A percentile compares a stretch with the other conserved stretches of the same genome.
Evolutionary conservation across 2,113 vertebrate genomes (phyloP).

Genomic region (Hystrix cristata): DNA sequence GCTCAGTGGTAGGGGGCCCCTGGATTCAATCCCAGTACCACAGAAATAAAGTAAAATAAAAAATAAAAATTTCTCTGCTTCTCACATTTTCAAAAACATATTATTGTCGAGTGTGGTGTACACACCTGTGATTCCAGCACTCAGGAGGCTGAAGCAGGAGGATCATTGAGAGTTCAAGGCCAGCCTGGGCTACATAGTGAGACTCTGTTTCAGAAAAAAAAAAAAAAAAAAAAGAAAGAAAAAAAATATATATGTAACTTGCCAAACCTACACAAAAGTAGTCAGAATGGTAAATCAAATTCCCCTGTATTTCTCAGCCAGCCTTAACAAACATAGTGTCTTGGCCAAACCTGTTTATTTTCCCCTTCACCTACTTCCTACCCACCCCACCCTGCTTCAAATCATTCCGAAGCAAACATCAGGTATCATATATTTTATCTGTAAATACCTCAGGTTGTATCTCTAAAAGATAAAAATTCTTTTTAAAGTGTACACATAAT

Average conservation of each 20-base stretch:
- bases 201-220: no score
- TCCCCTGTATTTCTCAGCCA: not conserved
- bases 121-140: no score
- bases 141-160: no score
- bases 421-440: constrained; percentile 16
- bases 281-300: not conserved
- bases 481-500: not conserved
- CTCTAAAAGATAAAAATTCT: constrained; percentile 7
- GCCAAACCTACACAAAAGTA: not conserved
- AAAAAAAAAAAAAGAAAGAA: no score
- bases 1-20: not conserved
- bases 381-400: not conserved
- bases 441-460: not conserved
- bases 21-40: not conserved
- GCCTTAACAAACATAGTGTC: not conserved
- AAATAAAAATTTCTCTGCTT: not conserved
- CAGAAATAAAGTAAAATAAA: not conserved
- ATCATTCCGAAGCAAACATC: constrained; percentile 19
- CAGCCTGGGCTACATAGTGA: no score
- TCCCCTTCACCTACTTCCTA: not conserved
- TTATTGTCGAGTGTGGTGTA: not conserved
- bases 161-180: no score
- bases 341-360: not conserved
- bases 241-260: not conserved
- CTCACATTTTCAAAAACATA: not conserved